Conservation (phyloP, 1,140 invertebrate genomes). For the Aporrectodea caliginosa region DNA sequence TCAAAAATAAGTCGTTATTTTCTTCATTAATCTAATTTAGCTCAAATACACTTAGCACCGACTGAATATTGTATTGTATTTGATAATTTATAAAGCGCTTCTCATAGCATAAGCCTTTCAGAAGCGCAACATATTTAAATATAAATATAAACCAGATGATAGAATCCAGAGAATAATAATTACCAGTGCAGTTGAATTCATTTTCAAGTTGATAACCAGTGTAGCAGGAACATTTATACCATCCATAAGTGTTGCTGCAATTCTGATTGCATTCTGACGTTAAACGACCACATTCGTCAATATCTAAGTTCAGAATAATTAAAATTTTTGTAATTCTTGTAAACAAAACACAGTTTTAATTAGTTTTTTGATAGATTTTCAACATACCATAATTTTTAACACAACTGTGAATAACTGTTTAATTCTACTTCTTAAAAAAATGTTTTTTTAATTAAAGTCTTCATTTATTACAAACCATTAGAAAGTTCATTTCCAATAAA, state of each 20-base stretch:
- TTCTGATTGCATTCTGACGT: constrained; percentile 11
- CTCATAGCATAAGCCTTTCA: background rate
- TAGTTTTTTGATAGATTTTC: background rate
- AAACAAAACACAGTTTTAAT: background rate
- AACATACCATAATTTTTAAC: background rate
- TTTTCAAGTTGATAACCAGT: background rate
- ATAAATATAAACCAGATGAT: no score
- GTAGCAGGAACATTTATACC: background rate
- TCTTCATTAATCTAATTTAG: background rate
- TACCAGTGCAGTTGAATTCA: background rate
- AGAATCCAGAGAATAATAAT: no score
- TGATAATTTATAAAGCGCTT: background rate
- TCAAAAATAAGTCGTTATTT: background rate
- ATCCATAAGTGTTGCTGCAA: background rate
- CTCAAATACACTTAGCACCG: background rate
- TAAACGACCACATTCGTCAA: background rate
- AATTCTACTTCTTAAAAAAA: background rate
- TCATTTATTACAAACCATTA: background rate
- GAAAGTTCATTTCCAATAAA: background rate
- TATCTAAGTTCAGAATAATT: background rate
- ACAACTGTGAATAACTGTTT: background rate
- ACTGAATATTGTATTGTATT: background rate
- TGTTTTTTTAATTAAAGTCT: background rate
- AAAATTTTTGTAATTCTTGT: background rate
- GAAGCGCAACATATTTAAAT: no score